Conservation (phyloP, 2,888 invertebrate genomes). For the Aromia moschata region DNA sequence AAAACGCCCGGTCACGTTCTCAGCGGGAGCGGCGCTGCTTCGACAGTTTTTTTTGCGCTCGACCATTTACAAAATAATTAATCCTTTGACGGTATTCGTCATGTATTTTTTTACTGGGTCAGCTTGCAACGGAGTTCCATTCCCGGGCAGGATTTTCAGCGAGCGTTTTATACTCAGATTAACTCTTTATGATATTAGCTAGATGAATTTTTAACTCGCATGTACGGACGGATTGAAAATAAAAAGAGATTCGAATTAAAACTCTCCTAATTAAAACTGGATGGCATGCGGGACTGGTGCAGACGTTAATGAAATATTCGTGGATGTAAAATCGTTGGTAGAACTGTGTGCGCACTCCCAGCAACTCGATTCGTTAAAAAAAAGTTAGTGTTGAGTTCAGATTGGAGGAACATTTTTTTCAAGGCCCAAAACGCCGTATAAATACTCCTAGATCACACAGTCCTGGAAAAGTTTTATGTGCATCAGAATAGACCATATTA, state of each 20-base stretch:
- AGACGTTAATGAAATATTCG: no score
- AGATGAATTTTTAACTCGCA: conserved; percentile 23
- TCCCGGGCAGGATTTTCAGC: conserved; percentile 10
- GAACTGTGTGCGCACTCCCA: no score
- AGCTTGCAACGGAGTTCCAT: background rate
- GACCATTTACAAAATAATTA: conserved; percentile 6
- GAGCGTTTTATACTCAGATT: conserved; percentile 15
- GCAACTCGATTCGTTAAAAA: no score
- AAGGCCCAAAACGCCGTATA: no score
- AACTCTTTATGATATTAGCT: conserved; percentile 22
- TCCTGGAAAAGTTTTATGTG: no score
- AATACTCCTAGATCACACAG: no score
- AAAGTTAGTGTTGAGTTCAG: no score
- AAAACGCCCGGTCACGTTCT: no score
- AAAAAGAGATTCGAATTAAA: conserved; percentile 6
- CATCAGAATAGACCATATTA: no score
- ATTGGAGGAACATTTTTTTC: no score
- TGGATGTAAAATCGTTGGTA: no score
- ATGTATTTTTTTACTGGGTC: conserved; percentile 18
- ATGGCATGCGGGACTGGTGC: background rate
- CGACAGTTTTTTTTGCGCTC: background rate
- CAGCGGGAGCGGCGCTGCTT: background rate
- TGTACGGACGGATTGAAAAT: conserved; percentile 10
- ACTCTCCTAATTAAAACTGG: background rate
- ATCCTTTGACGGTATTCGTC: conserved; percentile 13